These are phyloP conservation scores for Tetramorium bicarinatum DNA, from an alignment of 2,888 invertebrate genomes.

Conservation along the genomic window DNA sequence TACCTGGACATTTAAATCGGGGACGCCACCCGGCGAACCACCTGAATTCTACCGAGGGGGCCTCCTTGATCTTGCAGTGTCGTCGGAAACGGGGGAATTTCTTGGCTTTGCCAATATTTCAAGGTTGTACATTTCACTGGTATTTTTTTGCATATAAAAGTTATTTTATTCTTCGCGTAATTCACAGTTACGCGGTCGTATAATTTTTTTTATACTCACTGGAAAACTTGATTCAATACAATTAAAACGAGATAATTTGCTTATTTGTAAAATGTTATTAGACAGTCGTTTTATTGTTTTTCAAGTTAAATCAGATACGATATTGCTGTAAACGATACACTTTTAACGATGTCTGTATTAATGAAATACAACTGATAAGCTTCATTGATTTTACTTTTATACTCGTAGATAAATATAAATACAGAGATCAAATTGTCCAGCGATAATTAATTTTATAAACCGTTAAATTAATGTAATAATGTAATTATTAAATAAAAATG, in stretches of 20 bases:
- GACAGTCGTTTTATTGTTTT: conserved; percentile 32
- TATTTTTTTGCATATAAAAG: not conserved
- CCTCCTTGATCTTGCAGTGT: conserved; percentile 80
- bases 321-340: conserved; percentile 14
- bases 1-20: conserved; percentile 85
- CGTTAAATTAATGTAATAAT: conserved; percentile 34
- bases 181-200: not conserved
- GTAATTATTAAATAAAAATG: conserved; percentile 28
- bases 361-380: conserved; percentile 46
- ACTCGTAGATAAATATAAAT: conserved; percentile 47
- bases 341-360: conserved; percentile 46
- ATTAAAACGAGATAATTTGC: conserved; percentile 9
- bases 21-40: conserved; percentile 81
- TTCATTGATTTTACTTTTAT: conserved; percentile 47
- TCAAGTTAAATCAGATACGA: conserved; percentile 26
- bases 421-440: conserved; percentile 42
- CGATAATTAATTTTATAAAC: conserved; percentile 46
- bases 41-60: conserved; percentile 84
- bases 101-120: not conserved
- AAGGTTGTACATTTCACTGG: not conserved
- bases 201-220: not conserved
- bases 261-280: conserved; percentile 33
- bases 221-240: not conserved
- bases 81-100: conserved; percentile 66
- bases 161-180: not conserved